Percentiles rank a stretch among this genome's conserved stretches.
Evolutionary conservation across 2,113 vertebrate genomes (phyloP).

Genomic region (Pipa parva): DNA sequence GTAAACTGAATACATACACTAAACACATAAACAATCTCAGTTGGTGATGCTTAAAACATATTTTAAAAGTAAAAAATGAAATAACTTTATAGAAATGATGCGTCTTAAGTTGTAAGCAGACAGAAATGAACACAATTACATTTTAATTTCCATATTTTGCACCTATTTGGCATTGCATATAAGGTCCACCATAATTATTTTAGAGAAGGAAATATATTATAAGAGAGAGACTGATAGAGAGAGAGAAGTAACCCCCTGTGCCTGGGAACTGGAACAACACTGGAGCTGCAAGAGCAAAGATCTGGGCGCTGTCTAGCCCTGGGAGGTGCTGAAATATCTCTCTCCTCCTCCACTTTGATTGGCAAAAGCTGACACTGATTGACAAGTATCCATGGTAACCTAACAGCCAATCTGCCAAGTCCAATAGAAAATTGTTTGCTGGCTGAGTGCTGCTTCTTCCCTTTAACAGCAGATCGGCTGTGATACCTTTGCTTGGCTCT

Average conservation of each 20-base stretch:
- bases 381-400: slow-evolving; percentile 88
- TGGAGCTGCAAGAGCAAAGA: not conserved
- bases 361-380: slow-evolving; percentile 86
- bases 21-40: too few relatives aligned
- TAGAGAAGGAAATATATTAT: too few relatives aligned
- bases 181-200: too few relatives aligned
- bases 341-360: slow-evolving; percentile 71
- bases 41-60: too few relatives aligned
- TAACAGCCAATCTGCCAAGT: slow-evolving; percentile 81
- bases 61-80: too few relatives aligned
- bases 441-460: slow-evolving; percentile 60
- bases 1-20: too few relatives aligned
- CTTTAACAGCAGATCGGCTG: slow-evolving; percentile 67
- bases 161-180: too few relatives aligned
- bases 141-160: too few relatives aligned
- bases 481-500: slow-evolving; percentile 63
- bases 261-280: slow-evolving; percentile 11
- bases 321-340: slow-evolving; percentile 72
- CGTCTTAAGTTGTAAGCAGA: too few relatives aligned
- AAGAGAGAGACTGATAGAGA: too few relatives aligned
- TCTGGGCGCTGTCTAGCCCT: slow-evolving; percentile 58
- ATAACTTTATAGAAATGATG: too few relatives aligned
- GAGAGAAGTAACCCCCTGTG: not conserved
- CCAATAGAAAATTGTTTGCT: slow-evolving; percentile 80
- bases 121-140: too few relatives aligned